Evolutionary conservation across 2,797 vertebrate species (phyloP), one percentile per base, ranked within the genome.

Genomic region (Phataginus tetradactyla): DNA sequence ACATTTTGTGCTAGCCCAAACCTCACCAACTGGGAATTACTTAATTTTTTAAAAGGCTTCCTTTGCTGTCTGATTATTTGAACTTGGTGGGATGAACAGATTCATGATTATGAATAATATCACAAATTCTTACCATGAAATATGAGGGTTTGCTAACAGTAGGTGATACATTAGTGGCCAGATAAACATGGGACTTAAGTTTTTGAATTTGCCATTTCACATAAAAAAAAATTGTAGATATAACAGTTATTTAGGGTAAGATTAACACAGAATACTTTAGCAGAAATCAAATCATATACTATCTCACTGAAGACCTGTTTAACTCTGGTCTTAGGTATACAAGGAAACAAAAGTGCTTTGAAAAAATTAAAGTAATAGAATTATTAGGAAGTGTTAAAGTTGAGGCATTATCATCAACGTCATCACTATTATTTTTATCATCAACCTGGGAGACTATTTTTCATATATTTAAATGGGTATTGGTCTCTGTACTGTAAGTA

Each of bases 261-360:
- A 12, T 92, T 74, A 86, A 83, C 63, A 71, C 37, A 59, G 13
- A 78, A 57, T 12, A 86, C 18, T 59, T 71, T 7, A 79, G 14
- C 20, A 81, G 20, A 55, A 61, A 68, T 71, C 23, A 92, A 79
- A 72, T 63, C 23, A 55, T 86, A 14, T 84, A 51, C 69, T 72
- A 61, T 64, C 32, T 91, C 71, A 55, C 0, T n/a, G 32, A 64
- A 84, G 66, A 63, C 7, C 11, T 51, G 51, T 23, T 85, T 85
- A 64, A 66, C 5, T 10, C 20, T 45, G 87, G 51, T 63, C 27
- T 86, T 53, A 61, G 4, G 55, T 94, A 68, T 21, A 32, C 23
- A 90, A 51, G 42, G 90, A 94, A 94, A 78, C 17, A 63, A 45
- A 95, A 53, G 23, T 53, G 18, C n/a, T 64, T 59, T 86, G 66